Evolutionary conservation across 2,888 invertebrate species (phyloP).

Genomic region (Timema cristinae): DNA sequence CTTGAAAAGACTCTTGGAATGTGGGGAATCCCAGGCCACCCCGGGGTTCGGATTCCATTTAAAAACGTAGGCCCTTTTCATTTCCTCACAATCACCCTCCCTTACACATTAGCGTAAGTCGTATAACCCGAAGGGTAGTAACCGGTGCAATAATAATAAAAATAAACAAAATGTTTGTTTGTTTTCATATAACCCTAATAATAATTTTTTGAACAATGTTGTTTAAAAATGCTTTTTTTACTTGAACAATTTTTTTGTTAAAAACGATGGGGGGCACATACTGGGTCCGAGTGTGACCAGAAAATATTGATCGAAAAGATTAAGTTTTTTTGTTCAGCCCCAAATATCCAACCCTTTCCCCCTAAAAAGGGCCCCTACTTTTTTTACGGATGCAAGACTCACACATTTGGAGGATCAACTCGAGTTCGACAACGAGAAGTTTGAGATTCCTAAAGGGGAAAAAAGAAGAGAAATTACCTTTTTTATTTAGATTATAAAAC

Average conservation of each 20-base stretch:
- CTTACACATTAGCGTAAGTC: no score
- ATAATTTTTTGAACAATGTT: background rate
- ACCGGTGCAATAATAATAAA: no score
- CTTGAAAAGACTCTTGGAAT: no score
- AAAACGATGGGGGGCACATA: constrained; percentile 91
- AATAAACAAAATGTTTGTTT: no score
- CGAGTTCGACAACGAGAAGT: constrained; percentile 67
- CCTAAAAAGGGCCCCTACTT: constrained; percentile 96
- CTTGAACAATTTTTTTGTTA: constrained; percentile 75
- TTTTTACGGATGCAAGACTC: constrained; percentile 98
- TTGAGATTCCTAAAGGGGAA: constrained; percentile 84
- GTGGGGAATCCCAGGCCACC: no score
- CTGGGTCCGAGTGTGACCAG: constrained; percentile 97
- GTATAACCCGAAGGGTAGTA: no score
- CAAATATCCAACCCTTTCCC: constrained; percentile 91
- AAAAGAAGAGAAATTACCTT: constrained; percentile 68
- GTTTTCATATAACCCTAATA: background rate
- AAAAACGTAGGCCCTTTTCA: no score
- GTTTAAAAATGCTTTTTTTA: background rate
- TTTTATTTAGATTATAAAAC: no score
- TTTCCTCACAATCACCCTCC: no score
- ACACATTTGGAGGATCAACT: constrained; percentile 92
- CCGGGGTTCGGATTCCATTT: no score
- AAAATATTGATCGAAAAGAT: constrained; percentile 89
- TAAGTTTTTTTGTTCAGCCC: constrained; percentile 92